phyloP scores from a whole-genome alignment of 2,113 vertebrate genomes.

The Pelodiscus sinensis region DNA sequence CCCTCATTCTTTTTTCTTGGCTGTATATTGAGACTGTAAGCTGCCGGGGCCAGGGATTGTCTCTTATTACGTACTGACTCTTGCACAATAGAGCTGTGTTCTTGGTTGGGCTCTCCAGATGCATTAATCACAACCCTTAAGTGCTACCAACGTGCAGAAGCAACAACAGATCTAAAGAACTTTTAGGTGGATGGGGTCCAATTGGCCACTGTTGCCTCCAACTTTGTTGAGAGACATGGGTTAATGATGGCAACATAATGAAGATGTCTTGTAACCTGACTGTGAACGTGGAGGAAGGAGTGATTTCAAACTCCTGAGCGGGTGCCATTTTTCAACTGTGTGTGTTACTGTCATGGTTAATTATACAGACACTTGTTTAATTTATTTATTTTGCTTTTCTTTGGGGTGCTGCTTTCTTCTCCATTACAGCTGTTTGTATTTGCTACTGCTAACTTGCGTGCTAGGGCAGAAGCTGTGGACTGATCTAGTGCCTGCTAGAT shows the following conservation, averaged over 20 bases:
- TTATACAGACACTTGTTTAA: background rate
- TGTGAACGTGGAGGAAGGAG: background rate
- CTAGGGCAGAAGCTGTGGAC: background rate
- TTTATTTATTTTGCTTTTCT: constrained; percentile 20
- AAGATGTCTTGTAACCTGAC: background rate
- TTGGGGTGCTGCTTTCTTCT: constrained; percentile 22
- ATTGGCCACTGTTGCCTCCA: background rate
- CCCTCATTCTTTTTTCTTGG: constrained; percentile 42
- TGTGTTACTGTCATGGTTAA: background rate
- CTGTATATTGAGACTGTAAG: background rate
- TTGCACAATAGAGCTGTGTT: background rate
- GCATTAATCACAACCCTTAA: background rate
- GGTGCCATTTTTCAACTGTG: background rate
- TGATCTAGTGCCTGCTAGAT: background rate
- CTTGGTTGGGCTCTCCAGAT: background rate
- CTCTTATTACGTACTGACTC: background rate
- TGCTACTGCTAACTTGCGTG: constrained; percentile 7
- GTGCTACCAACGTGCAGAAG: background rate
- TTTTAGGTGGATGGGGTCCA: background rate
- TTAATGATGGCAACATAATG: background rate
- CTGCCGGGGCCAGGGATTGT: background rate
- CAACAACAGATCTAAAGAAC: background rate
- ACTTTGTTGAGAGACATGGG: background rate
- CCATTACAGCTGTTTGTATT: background rate
- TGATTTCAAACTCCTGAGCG: background rate